phyloP scores from a whole-genome alignment of 2,797 vertebrate species.

The Sebastes itinus region DNA sequence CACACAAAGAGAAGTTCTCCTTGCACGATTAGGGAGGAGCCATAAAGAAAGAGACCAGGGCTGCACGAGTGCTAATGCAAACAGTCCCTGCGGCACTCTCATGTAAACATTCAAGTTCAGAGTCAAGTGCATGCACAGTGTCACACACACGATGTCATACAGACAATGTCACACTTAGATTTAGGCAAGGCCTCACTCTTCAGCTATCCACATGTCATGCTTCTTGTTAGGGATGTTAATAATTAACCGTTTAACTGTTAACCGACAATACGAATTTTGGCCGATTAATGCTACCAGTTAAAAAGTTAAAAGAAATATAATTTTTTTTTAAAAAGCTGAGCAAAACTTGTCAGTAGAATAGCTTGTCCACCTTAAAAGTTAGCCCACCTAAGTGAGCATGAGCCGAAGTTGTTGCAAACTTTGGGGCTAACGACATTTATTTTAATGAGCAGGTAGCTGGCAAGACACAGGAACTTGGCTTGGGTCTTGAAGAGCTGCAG shows the following conservation, averaged over 20 bases:
- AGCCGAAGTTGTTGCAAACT: too few relatives aligned
- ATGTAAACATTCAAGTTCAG: constrained; percentile 46
- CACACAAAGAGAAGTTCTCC: constrained; percentile 44
- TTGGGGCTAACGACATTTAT: too few relatives aligned
- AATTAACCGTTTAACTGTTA: not conserved
- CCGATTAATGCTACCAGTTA: not conserved
- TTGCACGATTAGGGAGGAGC: constrained; percentile 30
- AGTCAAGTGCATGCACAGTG: constrained; percentile 43
- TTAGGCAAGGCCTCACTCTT: constrained; percentile 47
- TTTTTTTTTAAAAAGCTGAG: too few relatives aligned
- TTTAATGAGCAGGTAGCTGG: too few relatives aligned
- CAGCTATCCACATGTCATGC: constrained; percentile 38
- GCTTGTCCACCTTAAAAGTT: too few relatives aligned
- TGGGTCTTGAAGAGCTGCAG: too few relatives aligned
- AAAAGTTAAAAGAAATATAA: not conserved
- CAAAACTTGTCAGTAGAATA: too few relatives aligned
- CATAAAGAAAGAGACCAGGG: constrained; percentile 28
- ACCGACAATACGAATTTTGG: not conserved
- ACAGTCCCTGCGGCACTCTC: constrained; percentile 22
- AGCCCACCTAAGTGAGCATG: too few relatives aligned
- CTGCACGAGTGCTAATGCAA: constrained; percentile 7
- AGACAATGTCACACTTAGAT: constrained; percentile 44
- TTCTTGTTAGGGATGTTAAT: not conserved
- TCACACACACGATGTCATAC: constrained; percentile 42
- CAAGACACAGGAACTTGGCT: too few relatives aligned